phyloP scores from a whole-genome alignment of 1,140 invertebrate species.

The Hylaeus volcanicus region DNA sequence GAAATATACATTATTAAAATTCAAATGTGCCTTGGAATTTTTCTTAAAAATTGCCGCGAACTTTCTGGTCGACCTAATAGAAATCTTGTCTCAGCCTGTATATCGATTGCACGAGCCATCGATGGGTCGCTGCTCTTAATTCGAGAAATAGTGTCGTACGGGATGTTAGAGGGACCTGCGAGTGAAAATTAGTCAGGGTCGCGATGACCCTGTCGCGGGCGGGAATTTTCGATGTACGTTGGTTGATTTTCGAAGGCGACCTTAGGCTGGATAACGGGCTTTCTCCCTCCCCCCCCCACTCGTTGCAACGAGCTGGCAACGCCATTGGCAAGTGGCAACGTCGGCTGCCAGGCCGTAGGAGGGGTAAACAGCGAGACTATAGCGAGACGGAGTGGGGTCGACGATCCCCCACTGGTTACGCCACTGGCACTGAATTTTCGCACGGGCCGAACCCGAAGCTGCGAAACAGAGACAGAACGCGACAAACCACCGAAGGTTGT shows the following conservation, averaged over 20 bases:
- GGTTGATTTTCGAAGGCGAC: slow-evolving; percentile 56
- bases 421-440: slow-evolving; percentile 65
- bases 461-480: slow-evolving; percentile 42
- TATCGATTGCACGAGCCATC: too few relatives aligned
- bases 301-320: slow-evolving; percentile 60
- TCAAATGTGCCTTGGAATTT: too few relatives aligned
- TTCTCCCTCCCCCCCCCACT: slow-evolving; percentile 29
- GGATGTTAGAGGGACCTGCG: neutral
- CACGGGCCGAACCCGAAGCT: slow-evolving; percentile 51
- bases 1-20: too few relatives aligned
- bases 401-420: slow-evolving; percentile 54
- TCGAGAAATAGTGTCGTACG: neutral
- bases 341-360: slow-evolving; percentile 34
- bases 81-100: too few relatives aligned
- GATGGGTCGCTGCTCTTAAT: neutral
- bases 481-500: slow-evolving; percentile 21
- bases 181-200: slow-evolving; percentile 17
- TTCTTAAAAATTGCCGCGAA: too few relatives aligned
- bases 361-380: slow-evolving; percentile 48
- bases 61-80: too few relatives aligned
- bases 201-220: slow-evolving; percentile 2
- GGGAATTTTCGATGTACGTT: slow-evolving; percentile 47
- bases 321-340: slow-evolving; percentile 63
- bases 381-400: slow-evolving; percentile 38
- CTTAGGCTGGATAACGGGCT: slow-evolving; percentile 51